Percentiles rank a stretch among this genome's conserved stretches.
Evolutionary conservation across 2,797 vertebrate species (phyloP).

Genomic region (Enteromius treurensis): DNA sequence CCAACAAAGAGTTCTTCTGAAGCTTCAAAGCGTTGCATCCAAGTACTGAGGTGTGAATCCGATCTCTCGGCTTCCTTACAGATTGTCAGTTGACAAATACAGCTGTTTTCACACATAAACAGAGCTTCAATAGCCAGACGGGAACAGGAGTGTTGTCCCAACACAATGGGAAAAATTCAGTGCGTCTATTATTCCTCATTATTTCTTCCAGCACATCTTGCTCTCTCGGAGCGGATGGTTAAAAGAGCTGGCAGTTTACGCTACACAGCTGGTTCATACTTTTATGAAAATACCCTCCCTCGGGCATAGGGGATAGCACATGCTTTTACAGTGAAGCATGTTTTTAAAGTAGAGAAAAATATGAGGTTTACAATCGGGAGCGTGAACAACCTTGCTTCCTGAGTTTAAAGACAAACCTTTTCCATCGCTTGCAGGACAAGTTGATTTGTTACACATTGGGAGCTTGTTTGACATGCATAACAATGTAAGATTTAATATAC

Average conservation of each 20-base stretch:
- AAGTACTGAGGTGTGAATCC: constrained; percentile 57
- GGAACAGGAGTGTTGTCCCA: constrained; percentile 30
- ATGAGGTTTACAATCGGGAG: not conserved
- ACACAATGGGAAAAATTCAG: constrained; percentile 20
- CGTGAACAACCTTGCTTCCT: not conserved
- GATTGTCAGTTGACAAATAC: constrained; percentile 54
- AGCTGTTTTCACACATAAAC: constrained; percentile 62
- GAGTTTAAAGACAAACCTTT: constrained; percentile 4
- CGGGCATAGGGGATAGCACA: constrained; percentile 35
- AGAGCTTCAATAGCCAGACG: constrained; percentile 45
- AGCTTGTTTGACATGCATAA: not conserved
- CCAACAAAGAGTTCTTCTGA: constrained; percentile 55
- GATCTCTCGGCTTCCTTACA: not conserved
- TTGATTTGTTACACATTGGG: not conserved
- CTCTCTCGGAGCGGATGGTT: not conserved
- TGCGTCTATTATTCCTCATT: not conserved
- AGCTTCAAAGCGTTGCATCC: constrained; percentile 62
- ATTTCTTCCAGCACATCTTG: not conserved
- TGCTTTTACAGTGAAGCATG: constrained; percentile 39
- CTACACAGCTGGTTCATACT: constrained; percentile 41
- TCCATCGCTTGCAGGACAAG: not conserved
- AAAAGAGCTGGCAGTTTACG: not conserved
- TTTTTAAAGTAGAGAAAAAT: constrained; percentile 21
- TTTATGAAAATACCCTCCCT: constrained; percentile 45
- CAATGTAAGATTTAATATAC: not conserved